Percentiles rank a stretch among this genome's conserved stretches.
Evolutionary conservation across 2,888 invertebrate species (phyloP).

Genomic region (Drosophila infuscata): DNA sequence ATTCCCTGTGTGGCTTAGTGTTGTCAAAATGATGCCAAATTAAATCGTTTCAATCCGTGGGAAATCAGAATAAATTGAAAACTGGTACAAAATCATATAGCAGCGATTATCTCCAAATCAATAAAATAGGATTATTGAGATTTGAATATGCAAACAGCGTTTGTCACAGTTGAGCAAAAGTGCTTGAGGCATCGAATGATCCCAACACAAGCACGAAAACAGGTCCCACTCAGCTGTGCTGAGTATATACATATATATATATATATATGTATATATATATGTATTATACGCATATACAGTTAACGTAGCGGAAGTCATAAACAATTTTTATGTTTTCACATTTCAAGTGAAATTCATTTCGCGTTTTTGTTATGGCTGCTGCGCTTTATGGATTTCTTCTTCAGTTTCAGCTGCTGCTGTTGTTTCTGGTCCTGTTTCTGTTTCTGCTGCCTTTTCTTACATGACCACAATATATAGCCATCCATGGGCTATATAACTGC

Average conservation of each 20-base stretch:
- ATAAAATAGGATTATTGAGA: neutral
- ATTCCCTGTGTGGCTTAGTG: neutral
- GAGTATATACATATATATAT: conserved; percentile 5
- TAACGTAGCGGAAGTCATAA: conserved; percentile 76
- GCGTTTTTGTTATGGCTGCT: conserved; percentile 80
- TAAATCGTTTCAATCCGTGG: neutral
- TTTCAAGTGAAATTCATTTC: conserved; percentile 80
- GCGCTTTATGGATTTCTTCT: conserved; percentile 72
- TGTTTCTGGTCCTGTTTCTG: conserved; percentile 28
- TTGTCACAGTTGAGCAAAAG: neutral
- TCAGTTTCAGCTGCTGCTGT: conserved; percentile 32
- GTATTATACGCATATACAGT: conserved; percentile 26
- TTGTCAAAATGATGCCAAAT: neutral
- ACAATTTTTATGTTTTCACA: conserved; percentile 80
- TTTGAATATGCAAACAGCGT: neutral
- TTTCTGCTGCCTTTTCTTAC: conserved; percentile 47
- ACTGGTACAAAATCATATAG: neutral
- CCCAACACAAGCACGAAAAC: neutral
- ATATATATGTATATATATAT: neutral
- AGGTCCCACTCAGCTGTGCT: conserved; percentile 16
- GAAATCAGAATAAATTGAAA: neutral
- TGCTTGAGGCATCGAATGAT: neutral
- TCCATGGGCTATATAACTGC: conserved; percentile 48
- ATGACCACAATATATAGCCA: conserved; percentile 62
- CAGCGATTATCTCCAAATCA: neutral